Percentiles rank a stretch among this genome's conserved stretches.
Evolutionary conservation across 2,797 vertebrate genomes (phyloP).

Genomic region (Scyliorhinus canicula): DNA sequence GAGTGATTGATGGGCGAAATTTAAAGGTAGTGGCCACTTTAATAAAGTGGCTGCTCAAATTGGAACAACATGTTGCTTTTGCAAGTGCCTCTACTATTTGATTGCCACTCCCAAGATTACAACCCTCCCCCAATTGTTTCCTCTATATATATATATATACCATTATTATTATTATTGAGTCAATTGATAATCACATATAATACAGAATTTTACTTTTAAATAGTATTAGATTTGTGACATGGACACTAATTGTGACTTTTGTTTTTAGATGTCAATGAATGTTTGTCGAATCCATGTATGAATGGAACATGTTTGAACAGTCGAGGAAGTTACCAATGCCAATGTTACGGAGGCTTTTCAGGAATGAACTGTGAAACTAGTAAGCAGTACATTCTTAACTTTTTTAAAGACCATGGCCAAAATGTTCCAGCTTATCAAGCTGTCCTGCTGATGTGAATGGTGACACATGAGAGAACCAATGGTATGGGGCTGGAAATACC

Average conservation of each 20-base stretch:
- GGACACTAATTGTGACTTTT: not conserved
- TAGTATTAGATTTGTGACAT: not conserved
- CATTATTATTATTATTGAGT: not conserved
- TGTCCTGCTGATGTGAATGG: too few relatives aligned
- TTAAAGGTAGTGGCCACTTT: not conserved
- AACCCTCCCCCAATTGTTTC: too few relatives aligned
- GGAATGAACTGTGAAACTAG: not conserved
- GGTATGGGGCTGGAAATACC: too few relatives aligned
- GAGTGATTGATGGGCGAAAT: not conserved
- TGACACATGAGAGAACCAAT: too few relatives aligned
- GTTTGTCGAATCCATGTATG: not conserved
- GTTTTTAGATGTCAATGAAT: constrained; percentile 25
- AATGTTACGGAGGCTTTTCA: not conserved
- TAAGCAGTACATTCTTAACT: not conserved
- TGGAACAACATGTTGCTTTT: not conserved
- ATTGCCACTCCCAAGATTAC: not conserved
- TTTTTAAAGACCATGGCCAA: too few relatives aligned
- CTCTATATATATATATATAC: not conserved
- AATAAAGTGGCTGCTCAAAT: not conserved
- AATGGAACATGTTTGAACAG: constrained; percentile 29
- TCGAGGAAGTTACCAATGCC: not conserved
- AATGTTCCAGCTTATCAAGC: too few relatives aligned
- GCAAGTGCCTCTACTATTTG: not conserved
- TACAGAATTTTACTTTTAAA: not conserved
- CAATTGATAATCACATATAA: not conserved